Percentiles rank a stretch among this genome's conserved stretches.
phyloP scores from a whole-genome alignment of 2,888 invertebrate species.

The Perithous albicinctus region DNA sequence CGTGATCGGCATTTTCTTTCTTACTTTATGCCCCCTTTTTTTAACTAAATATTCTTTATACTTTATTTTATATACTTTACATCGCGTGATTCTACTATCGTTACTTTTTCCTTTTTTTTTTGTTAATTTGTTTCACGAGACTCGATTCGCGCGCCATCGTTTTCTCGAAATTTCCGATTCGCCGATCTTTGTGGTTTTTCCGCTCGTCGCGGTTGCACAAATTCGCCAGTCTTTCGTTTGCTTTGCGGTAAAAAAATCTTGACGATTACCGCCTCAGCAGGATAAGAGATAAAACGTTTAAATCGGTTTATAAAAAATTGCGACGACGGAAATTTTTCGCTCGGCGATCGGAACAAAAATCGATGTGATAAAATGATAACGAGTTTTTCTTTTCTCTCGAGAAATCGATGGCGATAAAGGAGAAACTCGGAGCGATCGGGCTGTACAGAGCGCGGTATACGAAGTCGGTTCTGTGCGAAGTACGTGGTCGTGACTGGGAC shows the following conservation, averaged over 20 bases:
- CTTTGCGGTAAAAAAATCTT: constrained; percentile 12
- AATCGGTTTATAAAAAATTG: constrained; percentile 20
- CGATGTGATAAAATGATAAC: constrained; percentile 29
- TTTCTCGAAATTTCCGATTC: constrained; percentile 17
- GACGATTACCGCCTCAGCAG: constrained; percentile 12
- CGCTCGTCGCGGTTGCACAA: neutral
- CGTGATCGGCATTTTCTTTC: constrained; percentile 14
- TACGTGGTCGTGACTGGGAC: constrained; percentile 57
- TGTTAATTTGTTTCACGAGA: constrained; percentile 57
- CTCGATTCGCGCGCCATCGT: constrained; percentile 47
- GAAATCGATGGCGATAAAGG: constrained; percentile 37
- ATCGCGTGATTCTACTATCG: constrained; percentile 56
- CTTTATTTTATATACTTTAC: constrained; percentile 50
- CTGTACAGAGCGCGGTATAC: constrained; percentile 61
- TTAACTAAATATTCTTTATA: constrained; percentile 3
- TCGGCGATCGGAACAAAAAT: constrained; percentile 20
- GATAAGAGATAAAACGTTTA: neutral
- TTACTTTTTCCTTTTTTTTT: too few species aligned
- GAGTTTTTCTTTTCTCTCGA: constrained; percentile 5
- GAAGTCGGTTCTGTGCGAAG: constrained; percentile 54
- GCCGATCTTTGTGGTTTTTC: neutral
- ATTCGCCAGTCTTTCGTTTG: constrained; percentile 5
- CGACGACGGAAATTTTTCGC: neutral
- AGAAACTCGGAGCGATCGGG: constrained; percentile 36
- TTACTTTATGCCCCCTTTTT: neutral